Evolutionary conservation across 1,140 invertebrate genomes (phyloP).

Genomic region (Hestina assimilis): DNA sequence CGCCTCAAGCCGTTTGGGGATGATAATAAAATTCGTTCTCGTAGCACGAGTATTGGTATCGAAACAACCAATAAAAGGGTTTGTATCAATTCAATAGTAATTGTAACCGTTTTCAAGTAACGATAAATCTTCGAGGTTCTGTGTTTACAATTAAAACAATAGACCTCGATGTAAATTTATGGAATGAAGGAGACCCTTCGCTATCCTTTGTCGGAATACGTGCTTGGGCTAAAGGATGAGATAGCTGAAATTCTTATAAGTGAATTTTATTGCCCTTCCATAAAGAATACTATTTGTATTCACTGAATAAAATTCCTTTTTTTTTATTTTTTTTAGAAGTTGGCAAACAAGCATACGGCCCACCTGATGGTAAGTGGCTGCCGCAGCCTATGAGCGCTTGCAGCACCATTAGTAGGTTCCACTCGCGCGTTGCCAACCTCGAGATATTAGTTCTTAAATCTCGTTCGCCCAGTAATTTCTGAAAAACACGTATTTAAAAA

Average conservation of each 20-base stretch:
- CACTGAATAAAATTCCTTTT: no score
- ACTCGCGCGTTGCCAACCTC: no score
- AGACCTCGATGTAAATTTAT: conserved; percentile 39
- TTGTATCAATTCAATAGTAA: conserved; percentile 53
- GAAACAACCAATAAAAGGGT: conserved; percentile 46
- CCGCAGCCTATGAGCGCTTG: no score
- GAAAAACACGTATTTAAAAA: no score
- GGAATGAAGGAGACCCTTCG: conserved; percentile 26
- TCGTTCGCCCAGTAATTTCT: no score
- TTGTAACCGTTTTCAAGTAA: conserved; percentile 42
- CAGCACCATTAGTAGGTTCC: no score
- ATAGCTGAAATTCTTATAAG: conserved; percentile 13
- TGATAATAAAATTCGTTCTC: conserved; percentile 30
- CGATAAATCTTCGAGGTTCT: conserved; percentile 49
- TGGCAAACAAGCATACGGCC: no score
- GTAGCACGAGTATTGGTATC: conserved; percentile 6
- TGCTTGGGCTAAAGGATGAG: conserved; percentile 8
- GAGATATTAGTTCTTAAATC: no score
- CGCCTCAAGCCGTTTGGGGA: conserved; percentile 21
- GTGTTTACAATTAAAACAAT: conserved; percentile 55
- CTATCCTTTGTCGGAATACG: conserved; percentile 16
- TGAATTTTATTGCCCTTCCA: conserved; percentile 10
- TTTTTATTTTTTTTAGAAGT: no score
- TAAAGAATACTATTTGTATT: neutral
- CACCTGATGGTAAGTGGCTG: no score